Conservation (phyloP, 2,888 invertebrate species). For the Psylliodes chrysocephalus region DNA sequence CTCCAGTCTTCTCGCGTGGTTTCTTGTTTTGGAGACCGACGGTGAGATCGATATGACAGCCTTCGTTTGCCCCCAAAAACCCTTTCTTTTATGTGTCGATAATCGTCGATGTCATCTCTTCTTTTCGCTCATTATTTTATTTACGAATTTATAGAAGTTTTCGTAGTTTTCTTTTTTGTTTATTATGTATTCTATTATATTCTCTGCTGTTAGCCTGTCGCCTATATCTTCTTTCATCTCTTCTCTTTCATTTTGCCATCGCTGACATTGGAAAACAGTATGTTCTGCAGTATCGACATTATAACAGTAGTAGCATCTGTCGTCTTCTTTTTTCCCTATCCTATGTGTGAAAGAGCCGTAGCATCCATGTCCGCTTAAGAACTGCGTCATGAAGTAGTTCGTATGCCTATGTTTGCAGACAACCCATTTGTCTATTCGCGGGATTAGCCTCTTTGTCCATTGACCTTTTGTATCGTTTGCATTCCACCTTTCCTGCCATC, state of each 20-base stretch:
- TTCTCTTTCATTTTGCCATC: neutral
- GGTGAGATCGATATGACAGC: too few relatives aligned
- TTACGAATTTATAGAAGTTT: neutral
- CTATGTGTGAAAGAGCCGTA: neutral
- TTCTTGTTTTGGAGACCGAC: too few relatives aligned
- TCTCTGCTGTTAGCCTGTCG: neutral
- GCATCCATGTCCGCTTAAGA: conserved; percentile 8
- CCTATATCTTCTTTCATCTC: neutral
- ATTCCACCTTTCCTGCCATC: neutral
- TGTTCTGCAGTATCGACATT: neutral
- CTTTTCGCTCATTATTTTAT: neutral
- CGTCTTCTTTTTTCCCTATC: neutral
- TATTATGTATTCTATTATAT: neutral
- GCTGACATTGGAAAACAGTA: neutral
- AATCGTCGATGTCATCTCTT: neutral
- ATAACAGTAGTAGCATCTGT: conserved; percentile 6
- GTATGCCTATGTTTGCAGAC: neutral
- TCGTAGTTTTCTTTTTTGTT: neutral
- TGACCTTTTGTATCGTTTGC: neutral
- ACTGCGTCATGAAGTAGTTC: conserved; percentile 7
- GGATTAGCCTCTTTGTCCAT: neutral
- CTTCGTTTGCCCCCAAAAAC: too few relatives aligned
- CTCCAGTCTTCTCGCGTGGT: too few relatives aligned
- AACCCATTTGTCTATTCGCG: neutral
- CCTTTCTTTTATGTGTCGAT: too few relatives aligned